A percentile compares a stretch with the other conserved stretches of the same genome.
These are phyloP conservation scores for Microcebus griseorufus DNA, from an alignment of 2,113 vertebrate genomes.

Conservation along the genomic window DNA sequence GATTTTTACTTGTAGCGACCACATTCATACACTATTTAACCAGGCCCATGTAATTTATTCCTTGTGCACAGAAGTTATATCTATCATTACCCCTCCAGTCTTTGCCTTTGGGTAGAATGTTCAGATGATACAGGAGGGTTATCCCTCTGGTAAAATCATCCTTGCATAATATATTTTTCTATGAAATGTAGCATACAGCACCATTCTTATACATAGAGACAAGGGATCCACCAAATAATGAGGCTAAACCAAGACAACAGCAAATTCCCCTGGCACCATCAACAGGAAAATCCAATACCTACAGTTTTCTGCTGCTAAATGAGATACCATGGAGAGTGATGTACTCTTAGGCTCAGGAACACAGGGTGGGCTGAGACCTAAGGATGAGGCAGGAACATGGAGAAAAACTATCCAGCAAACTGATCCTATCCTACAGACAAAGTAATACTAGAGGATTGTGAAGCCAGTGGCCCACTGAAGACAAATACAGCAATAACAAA, in stretches of 20 bases:
- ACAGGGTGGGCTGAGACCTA: background rate
- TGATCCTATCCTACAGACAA: background rate
- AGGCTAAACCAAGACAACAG: background rate
- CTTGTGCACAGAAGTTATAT: background rate
- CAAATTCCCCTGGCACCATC: background rate
- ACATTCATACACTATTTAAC: slow-evolving; percentile 10
- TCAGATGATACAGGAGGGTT: background rate
- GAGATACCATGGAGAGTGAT: background rate
- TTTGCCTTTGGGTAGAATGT: background rate
- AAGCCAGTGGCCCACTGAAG: background rate
- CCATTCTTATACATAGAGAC: background rate
- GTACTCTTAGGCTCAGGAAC: background rate
- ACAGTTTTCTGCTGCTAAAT: background rate
- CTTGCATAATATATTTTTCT: background rate
- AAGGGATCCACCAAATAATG: background rate
- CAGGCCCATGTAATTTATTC: background rate
- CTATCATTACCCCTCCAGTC: background rate
- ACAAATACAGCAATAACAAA: background rate
- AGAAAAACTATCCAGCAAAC: background rate
- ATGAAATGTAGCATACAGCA: background rate
- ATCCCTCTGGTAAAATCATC: background rate
- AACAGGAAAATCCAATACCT: background rate
- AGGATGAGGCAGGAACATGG: background rate
- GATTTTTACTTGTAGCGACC: background rate
- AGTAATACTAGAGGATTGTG: background rate